Evolutionary conservation across 2,113 vertebrate genomes (phyloP).

Genomic region (Pogona vitticeps): DNA sequence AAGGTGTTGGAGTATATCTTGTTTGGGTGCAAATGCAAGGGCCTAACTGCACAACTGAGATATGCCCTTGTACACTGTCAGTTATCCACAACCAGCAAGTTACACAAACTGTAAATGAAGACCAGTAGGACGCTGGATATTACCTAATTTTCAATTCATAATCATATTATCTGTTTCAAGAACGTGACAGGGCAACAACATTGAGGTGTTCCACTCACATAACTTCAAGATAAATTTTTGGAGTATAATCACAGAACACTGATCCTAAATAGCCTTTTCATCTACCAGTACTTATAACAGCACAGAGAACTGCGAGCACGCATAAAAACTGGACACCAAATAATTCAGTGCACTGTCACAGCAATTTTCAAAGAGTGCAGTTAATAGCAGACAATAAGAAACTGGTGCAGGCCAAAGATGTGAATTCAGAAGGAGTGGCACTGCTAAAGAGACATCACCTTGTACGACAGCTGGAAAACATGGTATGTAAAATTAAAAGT

Average conservation of each 20-base stretch:
- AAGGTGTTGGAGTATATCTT: too few relatives aligned
- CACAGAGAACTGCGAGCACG: not conserved
- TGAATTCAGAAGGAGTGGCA: not conserved
- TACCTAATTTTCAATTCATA: not conserved
- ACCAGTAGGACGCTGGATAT: too few relatives aligned
- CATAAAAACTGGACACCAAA: not conserved
- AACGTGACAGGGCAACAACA: not conserved
- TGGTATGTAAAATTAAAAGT: slow-evolving; percentile 45
- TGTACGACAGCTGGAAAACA: slow-evolving; percentile 36
- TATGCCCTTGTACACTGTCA: too few relatives aligned
- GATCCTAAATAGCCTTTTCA: not conserved
- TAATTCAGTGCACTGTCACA: not conserved
- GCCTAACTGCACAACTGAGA: too few relatives aligned
- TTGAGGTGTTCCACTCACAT: not conserved
- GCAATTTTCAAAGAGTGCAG: not conserved
- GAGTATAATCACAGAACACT: not conserved
- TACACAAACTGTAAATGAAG: too few relatives aligned
- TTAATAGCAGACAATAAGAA: not conserved
- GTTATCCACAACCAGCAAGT: too few relatives aligned
- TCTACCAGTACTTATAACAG: not conserved
- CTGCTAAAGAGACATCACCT: slow-evolving; percentile 30
- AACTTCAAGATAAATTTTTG: not conserved
- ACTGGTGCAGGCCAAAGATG: not conserved
- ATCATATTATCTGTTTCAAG: not conserved
- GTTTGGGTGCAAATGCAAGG: too few relatives aligned